Evolutionary conservation across 2,888 invertebrate genomes (phyloP).

Genomic region (Nomada goodeniana): DNA sequence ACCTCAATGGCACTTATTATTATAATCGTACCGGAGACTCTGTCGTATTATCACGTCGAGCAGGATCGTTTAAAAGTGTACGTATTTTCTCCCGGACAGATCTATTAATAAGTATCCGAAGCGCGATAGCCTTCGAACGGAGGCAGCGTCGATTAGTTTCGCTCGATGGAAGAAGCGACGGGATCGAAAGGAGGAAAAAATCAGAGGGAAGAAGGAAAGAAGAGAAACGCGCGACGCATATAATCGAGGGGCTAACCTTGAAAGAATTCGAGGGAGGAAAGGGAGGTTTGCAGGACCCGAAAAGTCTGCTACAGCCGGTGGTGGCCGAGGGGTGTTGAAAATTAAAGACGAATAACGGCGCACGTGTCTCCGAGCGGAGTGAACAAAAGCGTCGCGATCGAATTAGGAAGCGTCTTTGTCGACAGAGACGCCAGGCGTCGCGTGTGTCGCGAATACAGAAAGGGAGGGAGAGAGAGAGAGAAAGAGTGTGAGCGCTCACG

Average conservation of each 20-base stretch:
- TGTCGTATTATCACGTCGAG: too few relatives aligned
- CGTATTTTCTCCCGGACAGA: too few relatives aligned
- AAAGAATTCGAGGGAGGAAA: conserved; percentile 4
- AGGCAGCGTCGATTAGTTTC: too few relatives aligned
- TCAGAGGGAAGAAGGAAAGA: background rate
- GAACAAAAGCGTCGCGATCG: conserved; percentile 73
- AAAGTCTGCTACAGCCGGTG: conserved; percentile 19
- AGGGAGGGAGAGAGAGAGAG: background rate
- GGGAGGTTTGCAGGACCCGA: conserved; percentile 4
- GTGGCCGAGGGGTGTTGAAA: conserved; percentile 41
- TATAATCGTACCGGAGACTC: too few relatives aligned
- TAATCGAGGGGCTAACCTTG: background rate
- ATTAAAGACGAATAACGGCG: conserved; percentile 60
- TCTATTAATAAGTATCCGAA: too few relatives aligned
- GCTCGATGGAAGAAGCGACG: too few relatives aligned
- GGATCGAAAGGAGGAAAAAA: background rate
- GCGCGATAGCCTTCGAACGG: too few relatives aligned
- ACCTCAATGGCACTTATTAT: too few relatives aligned
- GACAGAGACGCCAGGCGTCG: conserved; percentile 55
- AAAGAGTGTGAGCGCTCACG: background rate
- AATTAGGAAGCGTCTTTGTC: conserved; percentile 76
- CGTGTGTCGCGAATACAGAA: conserved; percentile 39
- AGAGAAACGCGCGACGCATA: background rate
- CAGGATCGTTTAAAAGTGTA: too few relatives aligned
- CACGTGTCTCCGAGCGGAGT: conserved; percentile 48